These are phyloP conservation scores for Andrena cerasifolii DNA, from an alignment of 1,140 invertebrate species.

Conservation along the genomic window DNA sequence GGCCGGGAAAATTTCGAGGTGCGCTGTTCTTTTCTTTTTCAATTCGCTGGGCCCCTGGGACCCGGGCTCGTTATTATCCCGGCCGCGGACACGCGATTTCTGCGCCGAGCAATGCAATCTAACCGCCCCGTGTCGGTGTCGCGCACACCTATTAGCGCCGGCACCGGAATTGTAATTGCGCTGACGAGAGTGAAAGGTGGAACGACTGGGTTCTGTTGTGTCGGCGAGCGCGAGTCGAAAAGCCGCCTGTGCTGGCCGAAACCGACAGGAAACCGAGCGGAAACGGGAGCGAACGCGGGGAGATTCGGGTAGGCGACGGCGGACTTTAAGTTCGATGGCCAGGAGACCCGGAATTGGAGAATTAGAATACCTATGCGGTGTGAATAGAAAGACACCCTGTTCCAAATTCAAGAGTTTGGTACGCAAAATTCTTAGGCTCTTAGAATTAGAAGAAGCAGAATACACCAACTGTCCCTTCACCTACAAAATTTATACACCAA, in stretches of 20 bases:
- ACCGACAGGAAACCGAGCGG: neutral
- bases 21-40: neutral
- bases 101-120: neutral
- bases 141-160: conserved; percentile 15
- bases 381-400: no score
- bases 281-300: neutral
- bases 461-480: no score
- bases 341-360: no score
- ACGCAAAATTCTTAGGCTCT: no score
- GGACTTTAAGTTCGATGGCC: no score
- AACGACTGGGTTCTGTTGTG: conserved; percentile 17
- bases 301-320: no score
- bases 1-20: neutral
- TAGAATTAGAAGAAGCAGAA: no score
- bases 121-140: conserved; percentile 12
- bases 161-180: conserved; percentile 30
- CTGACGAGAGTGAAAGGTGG: conserved; percentile 36
- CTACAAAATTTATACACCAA: no score
- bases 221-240: neutral
- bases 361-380: no score
- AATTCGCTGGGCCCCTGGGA: neutral
- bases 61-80: neutral
- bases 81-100: neutral
- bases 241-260: neutral
- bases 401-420: no score